Conservation (phyloP, 2,888 invertebrate genomes). For the Drosophila falleni region DNA sequence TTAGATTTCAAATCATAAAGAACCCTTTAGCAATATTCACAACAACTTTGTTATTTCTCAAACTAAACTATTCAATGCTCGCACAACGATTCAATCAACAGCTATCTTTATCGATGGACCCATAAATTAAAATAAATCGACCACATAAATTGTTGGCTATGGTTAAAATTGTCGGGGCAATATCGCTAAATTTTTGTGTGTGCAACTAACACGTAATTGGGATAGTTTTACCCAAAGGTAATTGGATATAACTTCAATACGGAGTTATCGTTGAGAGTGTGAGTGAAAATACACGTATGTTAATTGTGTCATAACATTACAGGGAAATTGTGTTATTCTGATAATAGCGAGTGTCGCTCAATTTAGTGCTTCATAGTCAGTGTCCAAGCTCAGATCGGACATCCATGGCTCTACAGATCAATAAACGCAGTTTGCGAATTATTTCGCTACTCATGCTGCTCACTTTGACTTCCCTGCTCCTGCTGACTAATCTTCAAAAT, state of each 20-base stretch:
- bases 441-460: conserved; percentile 23
- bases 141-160: neutral
- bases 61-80: neutral
- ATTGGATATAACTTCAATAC: conserved; percentile 11
- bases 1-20: neutral
- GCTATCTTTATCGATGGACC: conserved; percentile 2
- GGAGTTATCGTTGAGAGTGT: conserved; percentile 22
- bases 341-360: neutral
- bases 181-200: conserved; percentile 5
- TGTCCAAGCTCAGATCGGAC: neutral
- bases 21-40: too few relatives aligned
- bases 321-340: neutral
- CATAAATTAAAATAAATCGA: conserved; percentile 5
- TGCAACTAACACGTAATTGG: conserved; percentile 31
- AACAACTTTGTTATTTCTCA: neutral
- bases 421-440: conserved; percentile 29
- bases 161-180: neutral
- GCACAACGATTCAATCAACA: neutral
- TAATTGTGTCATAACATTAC: neutral
- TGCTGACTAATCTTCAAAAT: conserved; percentile 34
- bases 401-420: conserved; percentile 27
- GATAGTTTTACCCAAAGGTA: conserved; percentile 16
- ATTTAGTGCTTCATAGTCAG: neutral
- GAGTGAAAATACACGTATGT: conserved; percentile 2
- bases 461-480: conserved; percentile 22